Base-by-base conservation (phyloP, 2,113 vertebrate genomes). In the Hucho hucho region DNA sequence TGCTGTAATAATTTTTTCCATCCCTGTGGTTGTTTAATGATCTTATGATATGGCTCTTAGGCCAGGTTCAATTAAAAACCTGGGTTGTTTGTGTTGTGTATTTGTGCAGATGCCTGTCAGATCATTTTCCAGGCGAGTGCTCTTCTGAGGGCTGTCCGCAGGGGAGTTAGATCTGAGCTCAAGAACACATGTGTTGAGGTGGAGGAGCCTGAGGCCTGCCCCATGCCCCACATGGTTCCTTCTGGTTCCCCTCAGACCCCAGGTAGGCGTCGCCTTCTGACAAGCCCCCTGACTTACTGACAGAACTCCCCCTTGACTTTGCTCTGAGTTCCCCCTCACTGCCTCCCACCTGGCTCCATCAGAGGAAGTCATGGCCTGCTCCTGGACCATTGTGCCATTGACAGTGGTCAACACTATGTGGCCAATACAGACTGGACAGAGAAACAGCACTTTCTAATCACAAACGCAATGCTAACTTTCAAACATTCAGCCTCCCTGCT, bases 51-150 rank as follows among this genome's bases (percentile, higher is more conserved):
- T 71, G 24, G 49, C 83, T 81, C 75, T 79, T 16, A 82, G 68
- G 74, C 61, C 58, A 14, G 49, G 3, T 85, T 83, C 86, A 88
- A 91, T 92, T 88, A 87, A 87, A 87, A 83, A 58, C 13, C 16
- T 72, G 58, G 75, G 68, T 79, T 87, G 81, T 88, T 83, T 86
- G 63, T 76, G 16, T 82, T 86, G 58, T 76, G 18, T 89, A 70
- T 87, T 87, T 87, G 66, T 70, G n/a, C 14, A 46, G 69, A 46
- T 56, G 24, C 3, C 20, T 76, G 67, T 88, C 70, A 81, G 69
- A 82, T 81, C 49, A 61, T 71, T 77, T 75, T 83, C 79, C 75
- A 74, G 67, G 65, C 61, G 61, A 47, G n/a, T 67, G 53, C 32
- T 81, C 79, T 24, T 18, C 1, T 13, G 72, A 59, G 78, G 26